Evolutionary conservation across 1,140 invertebrate genomes (phyloP), one percentile per base, ranked within the genome.

Genomic region (Lepidotrigona ventralis): DNA sequence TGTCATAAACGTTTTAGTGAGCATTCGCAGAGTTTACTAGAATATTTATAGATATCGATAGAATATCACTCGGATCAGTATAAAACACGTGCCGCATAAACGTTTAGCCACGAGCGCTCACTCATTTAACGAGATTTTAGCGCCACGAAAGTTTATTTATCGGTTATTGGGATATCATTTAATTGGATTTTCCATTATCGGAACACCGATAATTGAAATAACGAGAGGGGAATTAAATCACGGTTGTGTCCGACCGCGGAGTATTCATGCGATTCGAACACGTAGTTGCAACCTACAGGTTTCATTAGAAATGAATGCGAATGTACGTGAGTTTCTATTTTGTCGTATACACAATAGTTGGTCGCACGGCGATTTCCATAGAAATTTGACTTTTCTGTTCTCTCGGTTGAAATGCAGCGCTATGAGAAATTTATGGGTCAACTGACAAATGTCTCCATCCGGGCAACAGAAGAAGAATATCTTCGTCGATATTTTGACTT

Each of bases 101-200:
- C 63, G 66, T 70, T 70, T 71, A 54, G 75, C 39, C 23, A 69
- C 21, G 54, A 21, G 19, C 1, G 29, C 63, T 54, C 51, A 15
- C 46, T 54, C 69, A 39, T 78, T 83, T 78, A 78, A 83, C 17
- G 5, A 46, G 75, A 19, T 54, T 78, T 78, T 78, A 83, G 60
- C 66, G 46, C n/a, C 17, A 9, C 74, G 21, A 46, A 63, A 78
- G 75, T 83, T 78, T 83, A 83, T 83, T 83, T 78, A 69, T 58
- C 29, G 81, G 21, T 63, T 78, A 78, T 78, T 58, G 81, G 75
- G 14, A 70, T 58, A 83, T 70, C 75, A 66, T 83, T 83, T 78
- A 83, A 83, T 83, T 78, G 81, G 74, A 83, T 83, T 78, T 77
- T 83, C 75, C 81, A 83, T 83, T 83, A 83, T 70, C 81, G 66